Percentiles rank a stretch among this genome's conserved stretches.
phyloP scores from a whole-genome alignment of 2,113 vertebrate genomes.

The Mormyrus iriodes region DNA sequence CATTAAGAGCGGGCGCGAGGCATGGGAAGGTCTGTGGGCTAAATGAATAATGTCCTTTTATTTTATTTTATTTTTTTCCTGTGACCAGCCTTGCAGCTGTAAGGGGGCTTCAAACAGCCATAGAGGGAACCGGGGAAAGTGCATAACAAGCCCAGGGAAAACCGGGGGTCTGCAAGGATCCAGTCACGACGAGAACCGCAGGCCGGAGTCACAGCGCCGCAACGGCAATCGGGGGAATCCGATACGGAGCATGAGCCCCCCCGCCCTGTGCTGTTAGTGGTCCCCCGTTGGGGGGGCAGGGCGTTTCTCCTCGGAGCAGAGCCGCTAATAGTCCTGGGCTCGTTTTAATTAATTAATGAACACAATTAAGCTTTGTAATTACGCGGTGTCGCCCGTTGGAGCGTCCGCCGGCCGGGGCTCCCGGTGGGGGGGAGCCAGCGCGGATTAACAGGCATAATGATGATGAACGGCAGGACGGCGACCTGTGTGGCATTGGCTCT shows the following conservation, averaged over 20 bases:
- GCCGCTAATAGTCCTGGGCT: not conserved
- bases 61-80: not conserved
- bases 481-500: not conserved
- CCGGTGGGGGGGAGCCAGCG: not conserved
- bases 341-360: slow-evolving; percentile 16
- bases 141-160: not conserved
- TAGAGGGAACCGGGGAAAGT: not conserved
- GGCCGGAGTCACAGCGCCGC: no score
- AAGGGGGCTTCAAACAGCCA: not conserved
- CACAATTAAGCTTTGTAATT: slow-evolving; percentile 17
- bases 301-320: not conserved
- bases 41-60: slow-evolving; percentile 9
- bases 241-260: not conserved
- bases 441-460: not conserved
- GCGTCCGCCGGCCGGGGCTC: not conserved
- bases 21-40: not conserved
- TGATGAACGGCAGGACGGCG: not conserved
- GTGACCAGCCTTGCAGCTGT: not conserved
- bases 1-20: not conserved
- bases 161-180: not conserved
- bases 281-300: not conserved
- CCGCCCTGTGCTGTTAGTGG: not conserved
- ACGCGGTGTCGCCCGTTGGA: not conserved
- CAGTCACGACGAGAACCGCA: not conserved
- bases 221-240: not conserved